Evolutionary conservation across 2,797 vertebrate genomes (phyloP).

Genomic region (Neoniphon sammara): DNA sequence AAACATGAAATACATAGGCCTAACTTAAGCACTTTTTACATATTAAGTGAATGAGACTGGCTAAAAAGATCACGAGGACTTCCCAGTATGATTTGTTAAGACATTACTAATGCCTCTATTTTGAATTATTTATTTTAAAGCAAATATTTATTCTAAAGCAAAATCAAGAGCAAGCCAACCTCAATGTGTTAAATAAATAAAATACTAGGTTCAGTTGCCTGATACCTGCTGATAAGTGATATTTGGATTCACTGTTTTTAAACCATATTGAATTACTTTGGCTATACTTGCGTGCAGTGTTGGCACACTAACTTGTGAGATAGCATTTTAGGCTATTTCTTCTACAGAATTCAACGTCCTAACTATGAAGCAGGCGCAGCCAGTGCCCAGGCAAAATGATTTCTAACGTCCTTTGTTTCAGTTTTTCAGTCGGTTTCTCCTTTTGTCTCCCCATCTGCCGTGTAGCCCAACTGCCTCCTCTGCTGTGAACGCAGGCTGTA

Average conservation of each 20-base stretch:
- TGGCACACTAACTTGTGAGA: neutral
- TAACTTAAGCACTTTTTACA: neutral
- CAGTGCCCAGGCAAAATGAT: slow-evolving; percentile 56
- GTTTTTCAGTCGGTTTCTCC: slow-evolving; percentile 80
- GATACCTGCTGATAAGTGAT: neutral
- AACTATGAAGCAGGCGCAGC: slow-evolving; percentile 38
- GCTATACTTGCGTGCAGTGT: neutral
- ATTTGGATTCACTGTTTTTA: slow-evolving; percentile 24
- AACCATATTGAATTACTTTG: neutral
- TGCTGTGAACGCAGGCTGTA: slow-evolving; percentile 41
- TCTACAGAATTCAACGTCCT: neutral
- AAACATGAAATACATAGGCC: neutral
- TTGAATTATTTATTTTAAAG: no score
- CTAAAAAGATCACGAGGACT: neutral
- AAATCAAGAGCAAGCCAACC: neutral
- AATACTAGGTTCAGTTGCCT: neutral
- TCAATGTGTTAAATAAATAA: neutral
- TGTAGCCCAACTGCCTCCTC: slow-evolving; percentile 65
- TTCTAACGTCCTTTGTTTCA: slow-evolving; percentile 79
- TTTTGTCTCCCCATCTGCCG: slow-evolving; percentile 84
- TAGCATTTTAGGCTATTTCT: neutral
- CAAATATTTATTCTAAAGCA: no score
- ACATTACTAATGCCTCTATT: no score
- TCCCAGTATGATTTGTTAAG: no score
- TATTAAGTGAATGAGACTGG: neutral